These are phyloP conservation scores for Acanthochromis polyacanthus DNA, from an alignment of 2,113 vertebrate species.

Conservation along the genomic window DNA sequence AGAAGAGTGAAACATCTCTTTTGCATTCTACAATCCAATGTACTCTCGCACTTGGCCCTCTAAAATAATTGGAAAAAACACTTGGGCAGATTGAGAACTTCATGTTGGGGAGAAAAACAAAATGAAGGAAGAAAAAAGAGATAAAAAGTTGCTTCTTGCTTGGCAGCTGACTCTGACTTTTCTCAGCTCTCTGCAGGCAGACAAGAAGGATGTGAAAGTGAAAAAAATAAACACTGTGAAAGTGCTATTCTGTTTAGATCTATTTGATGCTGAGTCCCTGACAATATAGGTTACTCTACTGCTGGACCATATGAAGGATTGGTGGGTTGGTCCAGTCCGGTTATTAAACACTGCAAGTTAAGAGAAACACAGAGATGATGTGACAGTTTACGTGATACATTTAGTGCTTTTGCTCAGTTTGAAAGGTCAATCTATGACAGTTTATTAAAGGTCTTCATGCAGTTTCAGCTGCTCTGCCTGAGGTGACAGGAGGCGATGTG, in stretches of 20 bases:
- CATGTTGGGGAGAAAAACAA: neutral
- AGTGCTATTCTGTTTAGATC: too few relatives aligned
- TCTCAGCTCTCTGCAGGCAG: neutral
- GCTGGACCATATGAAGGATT: neutral
- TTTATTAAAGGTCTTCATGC: neutral
- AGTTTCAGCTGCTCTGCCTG: constrained; percentile 20
- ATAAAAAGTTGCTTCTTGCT: neutral
- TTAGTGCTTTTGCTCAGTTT: constrained; percentile 5
- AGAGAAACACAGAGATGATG: neutral
- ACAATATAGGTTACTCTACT: neutral
- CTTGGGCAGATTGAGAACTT: neutral
- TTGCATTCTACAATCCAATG: neutral
- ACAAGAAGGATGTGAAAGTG: constrained; percentile 2
- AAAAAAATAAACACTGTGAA: neutral
- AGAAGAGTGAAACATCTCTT: constrained; percentile 22
- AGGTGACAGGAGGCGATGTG: too few relatives aligned
- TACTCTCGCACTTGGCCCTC: neutral
- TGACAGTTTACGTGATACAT: neutral
- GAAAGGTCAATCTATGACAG: neutral
- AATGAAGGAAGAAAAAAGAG: neutral
- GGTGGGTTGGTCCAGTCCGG: neutral
- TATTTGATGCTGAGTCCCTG: neutral
- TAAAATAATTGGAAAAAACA: neutral
- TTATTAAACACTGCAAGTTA: neutral
- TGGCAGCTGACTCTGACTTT: neutral